These are phyloP conservation scores for Drosophila mimetica DNA, from an alignment of 2,888 invertebrate species.

Conservation along the genomic window DNA sequence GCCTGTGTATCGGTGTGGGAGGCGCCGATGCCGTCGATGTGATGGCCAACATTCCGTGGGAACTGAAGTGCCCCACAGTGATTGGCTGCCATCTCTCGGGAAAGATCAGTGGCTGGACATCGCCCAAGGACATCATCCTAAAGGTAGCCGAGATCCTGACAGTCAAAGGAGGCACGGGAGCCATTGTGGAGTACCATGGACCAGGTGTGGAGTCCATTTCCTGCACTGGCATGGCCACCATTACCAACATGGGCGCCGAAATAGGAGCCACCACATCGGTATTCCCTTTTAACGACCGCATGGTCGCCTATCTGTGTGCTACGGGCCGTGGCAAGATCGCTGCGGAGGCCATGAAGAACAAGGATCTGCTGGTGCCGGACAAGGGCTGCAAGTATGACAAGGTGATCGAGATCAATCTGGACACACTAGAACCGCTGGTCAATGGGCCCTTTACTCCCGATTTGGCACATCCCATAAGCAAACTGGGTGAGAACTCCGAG, in stretches of 20 bases:
- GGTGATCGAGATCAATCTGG: conserved; percentile 94
- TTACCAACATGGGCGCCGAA: conserved; percentile 99
- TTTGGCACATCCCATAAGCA: conserved; percentile 97
- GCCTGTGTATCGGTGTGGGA: conserved; percentile 99
- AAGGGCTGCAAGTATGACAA: conserved; percentile 94
- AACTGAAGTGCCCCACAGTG: conserved; percentile 99
- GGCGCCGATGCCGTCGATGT: conserved; percentile 99
- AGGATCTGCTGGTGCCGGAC: conserved; percentile 91
- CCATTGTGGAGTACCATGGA: conserved; percentile 99
- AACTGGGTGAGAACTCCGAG: conserved; percentile 94
- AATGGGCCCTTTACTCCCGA: conserved; percentile 99
- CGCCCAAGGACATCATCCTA: conserved; percentile 98
- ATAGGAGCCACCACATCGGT: conserved; percentile 99
- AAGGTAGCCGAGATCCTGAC: conserved; percentile 98
- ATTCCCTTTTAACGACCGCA: conserved; percentile 97
- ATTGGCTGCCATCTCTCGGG: conserved; percentile 99
- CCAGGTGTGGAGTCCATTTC: conserved; percentile 99
- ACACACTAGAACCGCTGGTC: conserved; percentile 97
- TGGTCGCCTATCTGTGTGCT: conserved; percentile 95
- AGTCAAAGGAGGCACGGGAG: conserved; percentile 99
- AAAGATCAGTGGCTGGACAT: conserved; percentile 97
- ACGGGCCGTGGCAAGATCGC: conserved; percentile 92
- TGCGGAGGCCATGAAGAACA: conserved; percentile 88
- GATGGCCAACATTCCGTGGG: conserved; percentile 99
- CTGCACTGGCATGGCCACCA: conserved; percentile 99